Evolutionary conservation across 2,888 invertebrate genomes (phyloP), one percentile per base, ranked within the genome.

Genomic region (Hypomecis punctinalis): DNA sequence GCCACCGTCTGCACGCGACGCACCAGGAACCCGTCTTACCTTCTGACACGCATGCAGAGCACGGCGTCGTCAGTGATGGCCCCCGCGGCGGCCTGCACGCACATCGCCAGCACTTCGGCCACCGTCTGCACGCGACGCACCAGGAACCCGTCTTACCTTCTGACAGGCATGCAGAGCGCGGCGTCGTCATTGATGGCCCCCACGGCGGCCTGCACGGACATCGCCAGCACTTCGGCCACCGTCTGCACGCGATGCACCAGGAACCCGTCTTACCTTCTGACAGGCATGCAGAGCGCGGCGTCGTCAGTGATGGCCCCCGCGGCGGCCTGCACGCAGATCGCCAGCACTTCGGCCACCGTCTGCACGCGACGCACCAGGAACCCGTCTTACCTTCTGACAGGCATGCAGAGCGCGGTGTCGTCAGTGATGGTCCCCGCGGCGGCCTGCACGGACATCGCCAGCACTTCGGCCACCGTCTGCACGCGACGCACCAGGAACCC

Each of bases 401-500:
- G 96, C 81, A 96, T 96, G 72, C 95, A 94, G 3, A 97, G 92
- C 66, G 95, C 94, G 43, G 96, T 95, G 70, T 95, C 95, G 68
- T 94, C 95, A 71, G 92, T 40, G n/a, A 6, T 13, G 6, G 46
- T 45, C 6, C 23, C 71, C 94, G 81, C 54, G 83, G 95, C 95
- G 78, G 94, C 94, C 72, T 94, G 94, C 43, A 94, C 90, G 79
- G 95, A 95, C 84, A 95, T 89, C 7, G 94, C 93, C 82, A 97
- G 96, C 81, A 97, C 96, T 71, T 97, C 96, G 48, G 95, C 95
- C 84, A 97, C 96, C 0, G 96, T 94, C 81, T 96, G 95, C 51
- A 97, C 88, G 71, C 96, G 94, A 70, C 97, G 96, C 63, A 97
- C 93, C 68, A 97, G 92, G 86, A 97, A 92, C 70, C 97, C 95